Conservation (phyloP, 2,113 vertebrate genomes). For the Hassar affinis region DNA sequence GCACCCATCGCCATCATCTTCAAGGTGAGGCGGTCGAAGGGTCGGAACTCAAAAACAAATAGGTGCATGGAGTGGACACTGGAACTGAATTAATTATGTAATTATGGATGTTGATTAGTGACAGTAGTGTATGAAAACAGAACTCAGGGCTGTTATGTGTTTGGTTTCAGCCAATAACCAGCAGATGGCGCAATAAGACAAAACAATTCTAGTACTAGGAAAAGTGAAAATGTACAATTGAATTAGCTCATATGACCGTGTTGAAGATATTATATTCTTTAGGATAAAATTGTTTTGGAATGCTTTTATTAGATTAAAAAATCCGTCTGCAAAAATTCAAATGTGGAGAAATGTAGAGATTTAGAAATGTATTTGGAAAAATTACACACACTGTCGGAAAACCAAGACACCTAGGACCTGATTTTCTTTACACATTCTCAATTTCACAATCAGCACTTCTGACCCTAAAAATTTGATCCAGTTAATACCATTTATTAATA, state of each 20-base stretch:
- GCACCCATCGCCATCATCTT: constrained; percentile 97
- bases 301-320: background rate
- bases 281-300: background rate
- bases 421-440: background rate
- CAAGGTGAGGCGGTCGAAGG: constrained; percentile 76
- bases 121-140: background rate
- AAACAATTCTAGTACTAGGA: background rate
- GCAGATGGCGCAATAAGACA: constrained; percentile 40
- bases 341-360: background rate
- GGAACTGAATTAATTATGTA: background rate
- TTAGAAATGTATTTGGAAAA: background rate
- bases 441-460: background rate
- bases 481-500: background rate
- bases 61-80: too few species aligned
- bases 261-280: background rate
- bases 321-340: background rate
- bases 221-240: background rate
- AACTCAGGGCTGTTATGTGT: background rate
- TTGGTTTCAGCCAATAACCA: background rate
- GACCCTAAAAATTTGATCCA: background rate
- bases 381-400: background rate
- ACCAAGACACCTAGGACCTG: background rate
- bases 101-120: background rate
- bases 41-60: background rate
- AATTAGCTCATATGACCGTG: background rate